Conservation (phyloP, 1,140 invertebrate genomes). For the Anoplophora glabripennis region DNA sequence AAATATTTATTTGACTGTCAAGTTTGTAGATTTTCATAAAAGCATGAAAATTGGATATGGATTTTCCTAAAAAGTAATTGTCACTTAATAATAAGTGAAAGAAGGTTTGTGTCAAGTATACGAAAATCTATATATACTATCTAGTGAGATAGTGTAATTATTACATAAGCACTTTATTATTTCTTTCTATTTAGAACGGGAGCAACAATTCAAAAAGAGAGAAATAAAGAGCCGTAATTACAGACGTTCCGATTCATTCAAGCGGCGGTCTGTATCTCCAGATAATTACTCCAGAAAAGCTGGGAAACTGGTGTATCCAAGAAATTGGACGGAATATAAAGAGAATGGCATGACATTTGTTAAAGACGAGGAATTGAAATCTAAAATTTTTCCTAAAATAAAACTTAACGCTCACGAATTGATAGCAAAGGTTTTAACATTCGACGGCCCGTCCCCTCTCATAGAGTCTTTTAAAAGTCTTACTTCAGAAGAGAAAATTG, state of each 20-base stretch:
- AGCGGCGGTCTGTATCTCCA: slow-evolving; percentile 12
- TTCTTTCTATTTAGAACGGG: slow-evolving; percentile 10
- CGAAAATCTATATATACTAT: not conserved
- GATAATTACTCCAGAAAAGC: slow-evolving; percentile 15
- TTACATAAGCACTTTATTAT: not conserved
- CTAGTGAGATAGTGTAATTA: not conserved
- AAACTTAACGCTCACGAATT: slow-evolving; percentile 15
- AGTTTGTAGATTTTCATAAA: not conserved
- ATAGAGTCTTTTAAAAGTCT: slow-evolving; percentile 24
- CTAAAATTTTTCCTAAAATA: slow-evolving; percentile 18
- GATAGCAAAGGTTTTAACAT: slow-evolving; percentile 31
- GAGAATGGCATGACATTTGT: slow-evolving; percentile 22
- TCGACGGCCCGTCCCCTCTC: slow-evolving; percentile 31
- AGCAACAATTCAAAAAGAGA: slow-evolving; percentile 27
- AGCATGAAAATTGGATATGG: too few relatives aligned
- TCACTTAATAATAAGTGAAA: too few relatives aligned
- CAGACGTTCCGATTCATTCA: slow-evolving; percentile 19
- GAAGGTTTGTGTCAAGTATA: not conserved
- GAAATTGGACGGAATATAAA: slow-evolving; percentile 39
- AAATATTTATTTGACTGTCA: not conserved
- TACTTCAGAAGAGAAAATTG: slow-evolving; percentile 23
- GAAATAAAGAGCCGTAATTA: slow-evolving; percentile 36
- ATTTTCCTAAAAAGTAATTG: too few relatives aligned
- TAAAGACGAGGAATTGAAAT: slow-evolving; percentile 22
- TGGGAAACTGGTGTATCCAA: slow-evolving; percentile 30